Evolutionary conservation across 2,888 invertebrate genomes (phyloP), one percentile per base, ranked within the genome.

Genomic region (Leucoptera coffeella): DNA sequence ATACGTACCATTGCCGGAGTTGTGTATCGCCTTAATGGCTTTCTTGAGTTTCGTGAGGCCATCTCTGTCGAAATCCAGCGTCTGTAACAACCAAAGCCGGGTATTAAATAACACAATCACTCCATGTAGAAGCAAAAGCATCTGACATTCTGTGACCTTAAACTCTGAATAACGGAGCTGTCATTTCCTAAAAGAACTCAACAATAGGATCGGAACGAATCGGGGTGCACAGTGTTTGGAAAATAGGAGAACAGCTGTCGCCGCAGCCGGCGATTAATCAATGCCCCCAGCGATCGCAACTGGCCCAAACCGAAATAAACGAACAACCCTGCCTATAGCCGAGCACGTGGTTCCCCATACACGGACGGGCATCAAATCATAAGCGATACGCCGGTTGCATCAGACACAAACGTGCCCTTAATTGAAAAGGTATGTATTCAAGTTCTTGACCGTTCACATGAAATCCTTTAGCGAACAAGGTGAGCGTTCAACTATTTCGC

Each of bases 21-120:
- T 93, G 69, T 92, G 88, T 43, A 96, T 88, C 33, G 93, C 89
- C 65, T 96, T 95, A 45, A 95, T 85, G 32, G 95, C 91, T 65
- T 95, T 96, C 62, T 94, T 95, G 69, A 95, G 80, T 65, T 95
- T 95, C 30, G 87, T 87, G 50, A 96, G 75, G 41, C 94, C 92
- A 75, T 95, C 95, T 42, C 94, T 79, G 61, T 96, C 95, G 60
- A 83, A 85, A 73, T 96, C 95, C 62, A 96, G 71, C 12, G 88
- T 88, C 95, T 95, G 80, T 27, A 86, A 85, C 47, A 59, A 55
- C n/a, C n/a, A n/a, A n/a, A n/a, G n/a, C n/a, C n/a, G n/a, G 41
- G 34, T 39, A 36, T 23, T 4, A 9, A 23, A 3, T 3, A 12
- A 12, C 10, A 23, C 10, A 12, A 4, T 4, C 9, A 8, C 6